phyloP scores from a whole-genome alignment of 92 coral and sea anemone genomes.

The Desmophyllum pertusum region DNA sequence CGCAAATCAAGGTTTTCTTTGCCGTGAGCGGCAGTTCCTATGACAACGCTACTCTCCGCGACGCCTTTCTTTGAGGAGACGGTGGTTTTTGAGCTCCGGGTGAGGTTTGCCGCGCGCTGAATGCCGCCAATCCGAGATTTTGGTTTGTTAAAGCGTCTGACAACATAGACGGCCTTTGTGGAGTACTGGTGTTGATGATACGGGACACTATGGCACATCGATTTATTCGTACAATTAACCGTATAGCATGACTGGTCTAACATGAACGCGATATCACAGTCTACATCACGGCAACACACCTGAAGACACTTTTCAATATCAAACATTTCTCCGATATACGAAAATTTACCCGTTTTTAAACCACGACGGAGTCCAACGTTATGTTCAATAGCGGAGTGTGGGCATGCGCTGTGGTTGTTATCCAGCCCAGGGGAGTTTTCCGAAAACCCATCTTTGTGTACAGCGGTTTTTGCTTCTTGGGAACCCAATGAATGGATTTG shows the following conservation, averaged over 20 bases:
- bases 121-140: background rate
- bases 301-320: conserved; percentile 65
- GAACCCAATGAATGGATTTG: background rate
- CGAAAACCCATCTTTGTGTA: background rate
- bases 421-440: background rate
- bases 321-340: conserved; percentile 67
- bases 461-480: background rate
- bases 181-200: conserved; percentile 53
- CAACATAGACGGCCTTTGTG: conserved; percentile 63
- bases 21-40: no score
- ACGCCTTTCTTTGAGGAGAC: background rate
- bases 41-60: no score
- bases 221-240: conserved; percentile 66
- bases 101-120: background rate
- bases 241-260: conserved; percentile 77
- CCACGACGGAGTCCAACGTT: conserved; percentile 64
- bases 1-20: no score
- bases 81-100: no score
- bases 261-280: conserved; percentile 89
- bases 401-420: conserved; percentile 32
- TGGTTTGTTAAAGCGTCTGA: conserved; percentile 61
- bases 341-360: conserved; percentile 71
- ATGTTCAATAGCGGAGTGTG: conserved; percentile 45
- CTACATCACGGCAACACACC: conserved; percentile 64
- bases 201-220: conserved; percentile 64